Base-by-base conservation (phyloP, 2,113 vertebrate genomes). In the Rutilus rutilus region DNA sequence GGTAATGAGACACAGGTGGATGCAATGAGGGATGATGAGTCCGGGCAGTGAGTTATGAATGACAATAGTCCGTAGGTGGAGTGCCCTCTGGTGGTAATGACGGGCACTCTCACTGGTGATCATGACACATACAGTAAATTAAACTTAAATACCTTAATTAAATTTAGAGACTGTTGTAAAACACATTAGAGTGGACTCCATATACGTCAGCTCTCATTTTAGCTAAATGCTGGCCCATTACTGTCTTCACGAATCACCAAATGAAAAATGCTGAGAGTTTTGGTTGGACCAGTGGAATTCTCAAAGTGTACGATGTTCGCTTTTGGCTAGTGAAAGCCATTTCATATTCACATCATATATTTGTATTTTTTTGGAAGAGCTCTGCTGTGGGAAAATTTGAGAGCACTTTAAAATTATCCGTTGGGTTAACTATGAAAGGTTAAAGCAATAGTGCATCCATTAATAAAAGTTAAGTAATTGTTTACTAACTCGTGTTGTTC, bases 181-280 rank as follows among this genome's bases (percentile, higher is more conserved):
- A 36, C 3, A 17, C 52, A 67, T 69, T 33, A 10, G 65, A 69
- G 2, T 39, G 33, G 21, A 10, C 67, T 71, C 33, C 33, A 23
- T 71, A 9, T 69, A 11, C 19, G 5, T 39, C 67, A 39, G 9
- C 33, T 71, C 8, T 71, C 33, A 71, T 71, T 36, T 69, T 10
- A 21, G 30, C 7, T 19, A 33, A 67, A 67, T 67, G 6, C n/a
- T 4, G 7, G 64, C 8, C 67, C 9, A 39, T 23, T 71, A 23
- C 67, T 71, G 19, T 10, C 67, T 71, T 71, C 67, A 71, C 9
- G 5, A 71, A 42, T 71, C 36, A 42, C 19, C 19, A 23, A 42
- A 23, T 71, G 19, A 71, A 71, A 71, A 71, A 71, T 71, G 4
- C 23, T 71, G 21, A 71, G 36, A 71, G 36, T 71, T 71, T 42